Evolutionary conservation across 1,140 invertebrate species (phyloP).

Genomic region (Pseudomyrmex cubaensis): DNA sequence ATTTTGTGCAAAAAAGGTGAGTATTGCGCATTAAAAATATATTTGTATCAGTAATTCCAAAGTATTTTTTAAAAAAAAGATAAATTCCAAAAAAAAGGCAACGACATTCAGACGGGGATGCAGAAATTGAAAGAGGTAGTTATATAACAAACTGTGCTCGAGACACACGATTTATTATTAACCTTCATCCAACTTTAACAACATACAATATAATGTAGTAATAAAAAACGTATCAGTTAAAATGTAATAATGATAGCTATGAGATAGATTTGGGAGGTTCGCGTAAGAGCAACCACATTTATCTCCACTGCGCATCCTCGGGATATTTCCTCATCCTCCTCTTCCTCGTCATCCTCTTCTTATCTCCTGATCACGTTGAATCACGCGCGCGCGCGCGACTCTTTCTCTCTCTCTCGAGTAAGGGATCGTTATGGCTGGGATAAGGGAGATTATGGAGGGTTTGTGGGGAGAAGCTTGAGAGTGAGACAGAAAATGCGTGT

Average conservation of each 20-base stretch:
- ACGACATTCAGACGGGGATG: slow-evolving; percentile 1
- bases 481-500: slow-evolving; percentile 59
- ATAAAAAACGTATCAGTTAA: slow-evolving; percentile 83
- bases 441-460: background rate
- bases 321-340: slow-evolving; percentile 38
- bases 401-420: slow-evolving; percentile 49
- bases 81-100: too few relatives aligned
- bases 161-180: slow-evolving; percentile 85
- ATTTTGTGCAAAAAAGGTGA: slow-evolving; percentile 19
- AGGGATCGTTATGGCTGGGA: slow-evolving; percentile 34
- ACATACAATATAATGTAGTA: slow-evolving; percentile 85
- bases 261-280: slow-evolving; percentile 68
- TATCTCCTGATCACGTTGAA: slow-evolving; percentile 53
- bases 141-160: slow-evolving; percentile 84
- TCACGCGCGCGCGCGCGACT: slow-evolving; percentile 30
- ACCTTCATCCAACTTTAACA: slow-evolving; percentile 85
- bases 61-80: too few relatives aligned
- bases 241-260: slow-evolving; percentile 82
- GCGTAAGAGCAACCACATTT: slow-evolving; percentile 62
- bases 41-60: too few relatives aligned
- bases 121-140: slow-evolving; percentile 60
- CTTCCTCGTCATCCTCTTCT: slow-evolving; percentile 51
- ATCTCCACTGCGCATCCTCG: slow-evolving; percentile 68
- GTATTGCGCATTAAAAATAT: slow-evolving; percentile 1
- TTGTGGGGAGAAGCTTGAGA: slow-evolving; percentile 54